A percentile compares a stretch with the other conserved stretches of the same genome.
Conservation (phyloP, 1,140 invertebrate genomes). For the Pseudomyrmex dendroicus region DNA sequence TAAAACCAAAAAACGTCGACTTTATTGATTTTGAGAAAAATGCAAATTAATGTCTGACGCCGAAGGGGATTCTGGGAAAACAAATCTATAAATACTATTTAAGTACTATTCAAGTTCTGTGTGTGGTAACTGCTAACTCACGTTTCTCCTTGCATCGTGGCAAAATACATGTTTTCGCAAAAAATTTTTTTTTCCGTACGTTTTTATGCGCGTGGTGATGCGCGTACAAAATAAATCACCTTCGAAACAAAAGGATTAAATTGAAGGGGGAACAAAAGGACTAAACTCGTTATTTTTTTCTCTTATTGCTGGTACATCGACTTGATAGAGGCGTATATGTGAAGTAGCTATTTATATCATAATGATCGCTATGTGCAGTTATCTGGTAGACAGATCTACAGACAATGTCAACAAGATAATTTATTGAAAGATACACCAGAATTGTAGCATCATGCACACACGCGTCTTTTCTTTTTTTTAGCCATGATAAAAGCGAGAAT, state of each 20-base stretch:
- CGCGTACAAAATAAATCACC: background rate
- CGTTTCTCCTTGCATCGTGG: too few relatives aligned
- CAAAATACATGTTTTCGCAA: background rate
- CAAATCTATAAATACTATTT: too few relatives aligned
- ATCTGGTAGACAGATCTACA: conserved; percentile 25
- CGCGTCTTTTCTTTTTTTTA: background rate
- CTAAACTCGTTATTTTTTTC: background rate
- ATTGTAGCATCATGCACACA: conserved; percentile 12
- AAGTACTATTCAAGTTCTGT: too few relatives aligned
- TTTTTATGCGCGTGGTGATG: too few relatives aligned
- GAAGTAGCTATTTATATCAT: background rate
- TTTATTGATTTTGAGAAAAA: conserved; percentile 28
- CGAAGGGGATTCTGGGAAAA: too few relatives aligned
- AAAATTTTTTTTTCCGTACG: too few relatives aligned
- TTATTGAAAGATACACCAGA: conserved; percentile 18
- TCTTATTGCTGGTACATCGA: background rate
- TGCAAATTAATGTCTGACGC: conserved; percentile 37
- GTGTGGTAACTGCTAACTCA: too few relatives aligned
- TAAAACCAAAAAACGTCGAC: conserved; percentile 19
- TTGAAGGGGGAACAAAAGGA: too few relatives aligned
- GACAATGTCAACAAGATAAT: conserved; percentile 10
- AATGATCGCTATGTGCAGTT: background rate
- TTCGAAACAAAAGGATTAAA: background rate
- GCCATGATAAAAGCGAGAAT: background rate
- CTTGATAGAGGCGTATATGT: background rate